Conservation (phyloP, 2,888 invertebrate genomes). For the Stratiomys singularior region DNA sequence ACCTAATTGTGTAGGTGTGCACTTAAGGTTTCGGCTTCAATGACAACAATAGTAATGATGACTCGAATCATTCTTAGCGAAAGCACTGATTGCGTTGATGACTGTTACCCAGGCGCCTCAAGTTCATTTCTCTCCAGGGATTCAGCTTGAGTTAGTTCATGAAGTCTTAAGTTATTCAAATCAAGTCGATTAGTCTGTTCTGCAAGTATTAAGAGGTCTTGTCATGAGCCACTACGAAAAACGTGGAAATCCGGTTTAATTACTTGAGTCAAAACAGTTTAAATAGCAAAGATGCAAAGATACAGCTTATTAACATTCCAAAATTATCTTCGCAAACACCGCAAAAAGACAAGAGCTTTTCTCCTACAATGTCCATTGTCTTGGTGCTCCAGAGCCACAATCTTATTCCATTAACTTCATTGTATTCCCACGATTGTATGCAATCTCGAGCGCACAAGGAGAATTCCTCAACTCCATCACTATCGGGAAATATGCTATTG, state of each 20-base stretch:
- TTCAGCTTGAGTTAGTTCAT: background rate
- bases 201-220: no score
- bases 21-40: background rate
- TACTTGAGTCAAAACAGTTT: background rate
- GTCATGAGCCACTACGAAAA: no score
- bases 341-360: background rate
- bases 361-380: background rate
- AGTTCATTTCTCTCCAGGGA: background rate
- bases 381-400: background rate
- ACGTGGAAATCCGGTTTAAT: background rate
- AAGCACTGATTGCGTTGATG: background rate
- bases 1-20: background rate
- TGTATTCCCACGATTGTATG: background rate
- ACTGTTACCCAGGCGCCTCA: no score
- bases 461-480: constrained; percentile 7
- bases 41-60: background rate
- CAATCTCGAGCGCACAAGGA: background rate
- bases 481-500: constrained; percentile 15
- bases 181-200: background rate
- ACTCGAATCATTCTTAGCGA: background rate
- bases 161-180: background rate
- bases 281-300: background rate
- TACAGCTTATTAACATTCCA: background rate
- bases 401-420: background rate
- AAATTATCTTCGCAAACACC: background rate